phyloP scores from a whole-genome alignment of 2,797 vertebrate species.

The Molothrus aeneus region DNA sequence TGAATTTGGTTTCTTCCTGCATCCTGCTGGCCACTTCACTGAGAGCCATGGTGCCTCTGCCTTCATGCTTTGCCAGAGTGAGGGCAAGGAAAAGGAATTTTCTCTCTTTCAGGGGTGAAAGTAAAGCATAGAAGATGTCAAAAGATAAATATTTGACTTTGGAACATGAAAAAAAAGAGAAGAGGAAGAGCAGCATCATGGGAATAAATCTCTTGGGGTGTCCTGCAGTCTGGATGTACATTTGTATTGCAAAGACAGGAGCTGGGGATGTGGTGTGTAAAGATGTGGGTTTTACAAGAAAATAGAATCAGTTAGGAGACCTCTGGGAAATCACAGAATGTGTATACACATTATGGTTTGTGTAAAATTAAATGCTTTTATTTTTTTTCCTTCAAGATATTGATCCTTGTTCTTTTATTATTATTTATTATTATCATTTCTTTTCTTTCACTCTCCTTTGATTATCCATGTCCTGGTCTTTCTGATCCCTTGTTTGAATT shows the following conservation, averaged over 20 bases:
- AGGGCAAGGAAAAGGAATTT: background rate
- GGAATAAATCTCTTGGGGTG: background rate
- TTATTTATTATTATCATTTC: background rate
- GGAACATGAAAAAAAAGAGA: slow-evolving; percentile 13
- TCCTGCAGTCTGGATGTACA: background rate
- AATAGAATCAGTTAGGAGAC: slow-evolving; percentile 24
- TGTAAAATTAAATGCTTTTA: slow-evolving; percentile 69
- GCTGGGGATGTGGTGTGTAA: slow-evolving; percentile 12
- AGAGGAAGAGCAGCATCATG: background rate
- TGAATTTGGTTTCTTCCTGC: background rate
- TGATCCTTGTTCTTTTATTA: slow-evolving; percentile 42
- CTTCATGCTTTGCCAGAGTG: background rate
- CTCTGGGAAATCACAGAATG: slow-evolving; percentile 72
- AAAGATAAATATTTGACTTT: slow-evolving; percentile 54
- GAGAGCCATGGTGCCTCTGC: background rate
- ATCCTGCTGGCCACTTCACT: background rate
- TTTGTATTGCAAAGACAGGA: background rate
- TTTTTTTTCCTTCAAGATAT: slow-evolving; percentile 41
- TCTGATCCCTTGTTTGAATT: background rate
- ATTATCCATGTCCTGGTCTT: slow-evolving; percentile 16
- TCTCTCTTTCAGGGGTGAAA: background rate
- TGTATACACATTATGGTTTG: slow-evolving; percentile 69
- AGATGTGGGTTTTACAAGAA: slow-evolving; percentile 28
- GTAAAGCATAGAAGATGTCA: background rate
- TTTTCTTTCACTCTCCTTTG: slow-evolving; percentile 32